Percentiles rank a stretch among this genome's conserved stretches.
Conservation (phyloP, 2,797 vertebrate species). For the Heterohyrax brucei region DNA sequence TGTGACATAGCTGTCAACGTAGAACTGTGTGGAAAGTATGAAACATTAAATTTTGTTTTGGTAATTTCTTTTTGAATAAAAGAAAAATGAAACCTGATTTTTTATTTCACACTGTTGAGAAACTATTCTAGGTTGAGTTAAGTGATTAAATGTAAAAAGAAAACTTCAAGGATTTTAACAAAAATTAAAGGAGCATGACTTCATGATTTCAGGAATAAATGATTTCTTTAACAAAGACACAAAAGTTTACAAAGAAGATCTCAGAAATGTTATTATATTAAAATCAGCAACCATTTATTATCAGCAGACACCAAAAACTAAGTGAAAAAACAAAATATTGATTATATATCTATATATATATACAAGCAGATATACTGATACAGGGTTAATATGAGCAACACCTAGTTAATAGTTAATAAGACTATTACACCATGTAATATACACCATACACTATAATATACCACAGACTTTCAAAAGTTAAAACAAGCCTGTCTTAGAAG, state of each 20-base stretch:
- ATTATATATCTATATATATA: too few relatives aligned
- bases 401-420: background rate
- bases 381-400: background rate
- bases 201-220: background rate
- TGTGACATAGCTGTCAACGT: background rate
- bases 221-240: background rate
- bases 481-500: too few relatives aligned
- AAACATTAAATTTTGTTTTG: background rate
- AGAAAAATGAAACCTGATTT: background rate
- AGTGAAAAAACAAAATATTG: background rate
- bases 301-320: background rate
- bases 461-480: too few relatives aligned
- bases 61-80: slow-evolving; percentile 19
- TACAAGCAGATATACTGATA: background rate
- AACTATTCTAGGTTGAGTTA: background rate
- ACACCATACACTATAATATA: too few relatives aligned
- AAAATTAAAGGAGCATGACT: background rate
- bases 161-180: background rate
- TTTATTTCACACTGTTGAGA: background rate
- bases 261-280: background rate
- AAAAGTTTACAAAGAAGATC: background rate
- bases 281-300: background rate
- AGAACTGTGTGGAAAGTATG: background rate
- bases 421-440: too few relatives aligned
- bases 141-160: background rate